Evolutionary conservation across 2,113 vertebrate genomes (phyloP).

Genomic region (Lophochroa leadbeateri): DNA sequence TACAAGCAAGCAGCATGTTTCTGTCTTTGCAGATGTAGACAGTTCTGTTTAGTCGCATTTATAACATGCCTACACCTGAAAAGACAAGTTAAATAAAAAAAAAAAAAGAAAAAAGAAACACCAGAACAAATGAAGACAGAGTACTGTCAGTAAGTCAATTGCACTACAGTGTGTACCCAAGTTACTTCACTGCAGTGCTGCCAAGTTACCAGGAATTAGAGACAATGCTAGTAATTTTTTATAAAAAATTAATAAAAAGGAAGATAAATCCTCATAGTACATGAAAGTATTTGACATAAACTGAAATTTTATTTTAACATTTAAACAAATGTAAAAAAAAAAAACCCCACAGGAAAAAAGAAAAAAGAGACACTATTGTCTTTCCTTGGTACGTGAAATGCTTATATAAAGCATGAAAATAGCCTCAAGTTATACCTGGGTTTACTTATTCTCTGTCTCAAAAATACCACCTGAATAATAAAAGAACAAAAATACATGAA

Average conservation of each 20-base stretch:
- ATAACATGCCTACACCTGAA: conserved; percentile 23
- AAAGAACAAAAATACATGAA: not conserved
- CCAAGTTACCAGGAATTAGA: not conserved
- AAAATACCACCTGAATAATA: not conserved
- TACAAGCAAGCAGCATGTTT: conserved; percentile 70
- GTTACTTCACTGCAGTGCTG: not conserved
- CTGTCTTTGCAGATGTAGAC: conserved; percentile 61
- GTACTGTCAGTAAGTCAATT: not conserved
- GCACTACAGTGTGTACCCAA: not conserved
- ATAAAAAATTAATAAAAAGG: not conserved
- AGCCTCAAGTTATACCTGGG: not conserved
- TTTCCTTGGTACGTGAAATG: not conserved
- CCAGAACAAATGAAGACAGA: conserved; percentile 51
- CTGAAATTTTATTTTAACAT: not conserved
- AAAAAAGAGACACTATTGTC: not conserved
- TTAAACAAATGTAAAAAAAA: not conserved
- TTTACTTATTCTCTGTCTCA: not conserved
- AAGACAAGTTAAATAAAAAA: not conserved
- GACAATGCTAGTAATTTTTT: not conserved
- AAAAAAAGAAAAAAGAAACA: not conserved
- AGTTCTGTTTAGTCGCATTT: conserved; percentile 58
- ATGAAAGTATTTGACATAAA: not conserved
- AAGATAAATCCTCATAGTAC: not conserved
- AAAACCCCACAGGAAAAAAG: not conserved
- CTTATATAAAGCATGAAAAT: not conserved